Evolutionary conservation across 2,888 invertebrate species (phyloP).

Genomic region (Fragum whitleyi): DNA sequence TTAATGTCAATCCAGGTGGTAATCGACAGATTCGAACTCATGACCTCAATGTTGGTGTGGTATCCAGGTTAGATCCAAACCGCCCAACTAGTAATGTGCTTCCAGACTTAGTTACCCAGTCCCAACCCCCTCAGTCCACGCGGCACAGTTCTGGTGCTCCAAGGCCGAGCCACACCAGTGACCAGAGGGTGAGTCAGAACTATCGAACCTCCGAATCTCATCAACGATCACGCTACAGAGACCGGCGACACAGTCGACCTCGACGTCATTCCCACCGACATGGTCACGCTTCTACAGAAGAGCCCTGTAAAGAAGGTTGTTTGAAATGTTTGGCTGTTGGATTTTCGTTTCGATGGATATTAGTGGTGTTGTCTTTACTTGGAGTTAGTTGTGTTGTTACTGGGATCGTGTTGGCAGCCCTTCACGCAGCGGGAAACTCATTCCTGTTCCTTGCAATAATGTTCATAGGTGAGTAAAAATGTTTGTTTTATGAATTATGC

Average conservation of each 20-base stretch:
- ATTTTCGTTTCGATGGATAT: slow-evolving; percentile 83
- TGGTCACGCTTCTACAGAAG: slow-evolving; percentile 52
- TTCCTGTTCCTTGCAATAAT: slow-evolving; percentile 84
- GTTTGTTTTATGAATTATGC: no score
- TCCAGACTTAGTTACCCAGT: slow-evolving; percentile 79
- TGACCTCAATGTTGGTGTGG: slow-evolving; percentile 69
- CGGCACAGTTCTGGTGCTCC: slow-evolving; percentile 11
- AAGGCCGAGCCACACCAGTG: slow-evolving; percentile 42
- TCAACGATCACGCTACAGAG: slow-evolving; percentile 55
- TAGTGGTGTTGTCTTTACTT: slow-evolving; percentile 81
- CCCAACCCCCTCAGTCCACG: slow-evolving; percentile 70
- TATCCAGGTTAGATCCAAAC: slow-evolving; percentile 56
- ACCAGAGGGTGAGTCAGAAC: slow-evolving; percentile 52
- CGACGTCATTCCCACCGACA: slow-evolving; percentile 69
- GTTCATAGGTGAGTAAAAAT: slow-evolving; percentile 85
- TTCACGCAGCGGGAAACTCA: slow-evolving; percentile 80
- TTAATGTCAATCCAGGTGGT: slow-evolving; percentile 49
- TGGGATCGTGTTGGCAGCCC: slow-evolving; percentile 83
- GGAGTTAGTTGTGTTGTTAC: slow-evolving; percentile 83
- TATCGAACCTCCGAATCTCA: slow-evolving; percentile 52
- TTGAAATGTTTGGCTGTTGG: slow-evolving; percentile 79
- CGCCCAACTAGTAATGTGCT: slow-evolving; percentile 66
- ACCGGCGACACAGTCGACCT: slow-evolving; percentile 58
- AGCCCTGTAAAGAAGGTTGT: slow-evolving; percentile 80
- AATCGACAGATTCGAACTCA: slow-evolving; percentile 67